Evolutionary conservation across 2,888 invertebrate species (phyloP), one percentile per base, ranked within the genome.

Genomic region (Gari tellinella): DNA sequence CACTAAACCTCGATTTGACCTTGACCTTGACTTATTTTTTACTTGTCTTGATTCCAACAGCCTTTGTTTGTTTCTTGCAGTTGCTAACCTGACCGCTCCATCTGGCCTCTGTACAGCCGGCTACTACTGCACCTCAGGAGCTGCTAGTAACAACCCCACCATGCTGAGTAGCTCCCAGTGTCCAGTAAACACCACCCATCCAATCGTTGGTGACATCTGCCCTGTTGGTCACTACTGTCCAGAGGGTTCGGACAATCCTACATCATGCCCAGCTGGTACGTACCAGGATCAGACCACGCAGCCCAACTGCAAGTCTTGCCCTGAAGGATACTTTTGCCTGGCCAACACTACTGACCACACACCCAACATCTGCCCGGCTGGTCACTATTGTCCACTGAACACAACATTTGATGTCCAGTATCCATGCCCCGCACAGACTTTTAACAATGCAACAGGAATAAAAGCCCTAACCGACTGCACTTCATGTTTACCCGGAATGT

Each of bases 241-340:
- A 23, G 57, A 61, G 63, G 89, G 89, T 61, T 82, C 89, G 56
- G 82, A 82, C 67, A 84, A 82, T 75, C 90, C 90, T 19, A 82
- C 84, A 75, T 88, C 84, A 61, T 91, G 91, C 65, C 86, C 89
- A 31, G 84, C 89, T 12, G 91, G 91, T 15, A 81, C 84, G 7
- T 91, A 89, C 78, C 90, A 91, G 61, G 85, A 88, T 78, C 68
- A 85, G 55, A 83, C 84, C 79, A 86, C 86, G 73, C 87, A 88
- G 77, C 79, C 76, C 17, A 62, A 70, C 37, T 91, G 91, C 83
- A 87, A 86, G 70, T 72, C 61, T 45, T 91, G 91, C 68, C 89
- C 89, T 8, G 85, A 79, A 21, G 91, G 91, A 2, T 85, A 89
- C 72, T 91, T 81, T 75, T 91, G 91, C 60, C 77, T 79, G 38